Evolutionary conservation across 1,140 invertebrate species (phyloP).

Genomic region (Drosophila sp.): DNA sequence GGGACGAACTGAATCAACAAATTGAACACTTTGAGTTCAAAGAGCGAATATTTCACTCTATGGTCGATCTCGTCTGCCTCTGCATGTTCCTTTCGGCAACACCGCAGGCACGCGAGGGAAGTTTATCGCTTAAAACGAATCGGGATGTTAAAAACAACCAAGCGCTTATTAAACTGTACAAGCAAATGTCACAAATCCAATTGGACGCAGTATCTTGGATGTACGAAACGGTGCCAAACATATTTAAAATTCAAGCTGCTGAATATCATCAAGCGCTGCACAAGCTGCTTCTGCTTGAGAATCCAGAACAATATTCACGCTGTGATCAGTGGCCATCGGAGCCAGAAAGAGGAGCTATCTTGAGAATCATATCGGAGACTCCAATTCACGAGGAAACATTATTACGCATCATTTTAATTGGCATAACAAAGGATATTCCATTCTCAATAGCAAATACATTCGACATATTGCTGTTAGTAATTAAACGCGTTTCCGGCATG

Average conservation of each 20-base stretch:
- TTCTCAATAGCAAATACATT: slow-evolving; percentile 92
- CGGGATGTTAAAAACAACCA: slow-evolving; percentile 74
- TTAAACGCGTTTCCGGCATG: slow-evolving; percentile 92
- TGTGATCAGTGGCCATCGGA: slow-evolving; percentile 98
- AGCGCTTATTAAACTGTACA: slow-evolving; percentile 88
- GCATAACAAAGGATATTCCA: slow-evolving; percentile 93
- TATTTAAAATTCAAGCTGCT: slow-evolving; percentile 89
- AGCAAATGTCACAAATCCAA: slow-evolving; percentile 91
- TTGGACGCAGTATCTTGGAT: slow-evolving; percentile 94
- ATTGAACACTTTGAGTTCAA: slow-evolving; percentile 88
- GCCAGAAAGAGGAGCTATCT: slow-evolving; percentile 90
- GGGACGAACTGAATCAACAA: slow-evolving; percentile 86
- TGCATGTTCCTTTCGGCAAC: slow-evolving; percentile 92
- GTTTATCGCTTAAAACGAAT: slow-evolving; percentile 71
- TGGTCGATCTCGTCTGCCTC: slow-evolving; percentile 94
- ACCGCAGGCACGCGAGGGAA: slow-evolving; percentile 91
- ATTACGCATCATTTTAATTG: slow-evolving; percentile 92
- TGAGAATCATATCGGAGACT: slow-evolving; percentile 94
- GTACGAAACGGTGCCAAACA: slow-evolving; percentile 90
- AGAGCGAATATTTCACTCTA: slow-evolving; percentile 92
- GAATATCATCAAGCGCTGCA: slow-evolving; percentile 93
- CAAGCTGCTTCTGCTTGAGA: slow-evolving; percentile 94
- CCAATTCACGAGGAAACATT: slow-evolving; percentile 94
- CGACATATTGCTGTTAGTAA: slow-evolving; percentile 93
- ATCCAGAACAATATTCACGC: slow-evolving; percentile 94